phyloP scores from a whole-genome alignment of 2,888 invertebrate species.

The Eupithecia abbreviata region DNA sequence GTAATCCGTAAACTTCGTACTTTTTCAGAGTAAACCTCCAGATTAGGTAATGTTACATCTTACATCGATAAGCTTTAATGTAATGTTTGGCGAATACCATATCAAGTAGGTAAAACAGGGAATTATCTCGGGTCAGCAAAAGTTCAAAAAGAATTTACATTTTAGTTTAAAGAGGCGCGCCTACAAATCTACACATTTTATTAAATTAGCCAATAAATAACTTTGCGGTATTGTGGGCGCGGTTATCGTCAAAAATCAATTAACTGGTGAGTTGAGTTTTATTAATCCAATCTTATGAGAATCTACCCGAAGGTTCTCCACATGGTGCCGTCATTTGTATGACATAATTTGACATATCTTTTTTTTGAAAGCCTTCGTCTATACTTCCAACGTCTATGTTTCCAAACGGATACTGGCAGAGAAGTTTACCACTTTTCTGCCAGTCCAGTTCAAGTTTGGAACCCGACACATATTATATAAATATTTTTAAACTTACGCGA shows the following conservation, averaged over 20 bases:
- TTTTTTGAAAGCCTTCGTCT: no score
- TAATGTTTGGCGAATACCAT: conserved; percentile 5
- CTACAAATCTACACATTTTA: conserved; percentile 2
- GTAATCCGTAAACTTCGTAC: no score
- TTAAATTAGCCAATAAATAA: conserved; percentile 32
- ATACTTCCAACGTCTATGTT: no score
- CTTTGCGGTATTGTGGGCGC: conserved; percentile 35
- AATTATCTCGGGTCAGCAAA: background rate
- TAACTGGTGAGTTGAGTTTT: conserved; percentile 48
- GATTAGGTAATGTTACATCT: no score
- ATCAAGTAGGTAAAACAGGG: background rate
- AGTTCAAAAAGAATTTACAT: background rate
- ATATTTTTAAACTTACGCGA: no score
- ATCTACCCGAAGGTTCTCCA: conserved; percentile 16
- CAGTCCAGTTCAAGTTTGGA: no score
- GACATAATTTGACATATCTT: no score
- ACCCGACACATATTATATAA: no score
- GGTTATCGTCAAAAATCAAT: conserved; percentile 50
- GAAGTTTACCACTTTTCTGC: no score
- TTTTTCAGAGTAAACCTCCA: no score
- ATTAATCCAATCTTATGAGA: conserved; percentile 2
- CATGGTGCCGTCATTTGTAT: conserved; percentile 19
- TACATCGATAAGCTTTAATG: conserved; percentile 25
- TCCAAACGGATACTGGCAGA: no score
- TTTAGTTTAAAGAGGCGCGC: background rate